Conservation (phyloP, 2,888 invertebrate genomes). For the Gandaritis pyraliata region DNA sequence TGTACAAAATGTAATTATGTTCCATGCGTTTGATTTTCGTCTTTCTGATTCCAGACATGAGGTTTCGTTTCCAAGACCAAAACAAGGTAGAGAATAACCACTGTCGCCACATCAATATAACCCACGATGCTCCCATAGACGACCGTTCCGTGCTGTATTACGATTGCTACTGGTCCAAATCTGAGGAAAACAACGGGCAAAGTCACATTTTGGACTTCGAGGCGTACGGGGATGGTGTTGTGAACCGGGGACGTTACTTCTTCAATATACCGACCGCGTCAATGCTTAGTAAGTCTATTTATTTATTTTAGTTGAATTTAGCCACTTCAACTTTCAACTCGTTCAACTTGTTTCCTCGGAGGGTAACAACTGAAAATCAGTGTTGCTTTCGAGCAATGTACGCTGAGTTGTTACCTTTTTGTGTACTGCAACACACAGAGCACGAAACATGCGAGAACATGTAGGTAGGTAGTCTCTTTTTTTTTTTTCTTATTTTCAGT, state of each 20-base stretch:
- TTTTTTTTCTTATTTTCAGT: no score
- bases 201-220: slow-evolving; percentile 75
- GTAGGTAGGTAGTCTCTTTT: no score
- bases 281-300: slow-evolving; percentile 71
- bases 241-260: slow-evolving; percentile 71
- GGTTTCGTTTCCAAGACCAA: slow-evolving; percentile 71
- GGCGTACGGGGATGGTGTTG: slow-evolving; percentile 64
- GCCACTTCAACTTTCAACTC: no score
- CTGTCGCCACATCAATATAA: slow-evolving; percentile 72
- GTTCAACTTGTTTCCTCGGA: no score
- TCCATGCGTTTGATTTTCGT: neutral
- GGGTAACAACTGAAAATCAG: no score
- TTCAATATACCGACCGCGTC: slow-evolving; percentile 74
- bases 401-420: no score
- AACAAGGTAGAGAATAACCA: slow-evolving; percentile 58
- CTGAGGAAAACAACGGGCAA: slow-evolving; percentile 62
- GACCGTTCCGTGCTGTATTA: slow-evolving; percentile 75
- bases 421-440: no score
- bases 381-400: no score
- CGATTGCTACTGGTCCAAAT: slow-evolving; percentile 74
- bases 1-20: no score
- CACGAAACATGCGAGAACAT: no score
- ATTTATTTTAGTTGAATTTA: no score
- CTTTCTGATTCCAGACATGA: slow-evolving; percentile 64
- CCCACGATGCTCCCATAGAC: slow-evolving; percentile 66